Conservation (phyloP, 1,140 invertebrate species). For the Drosophila prosaltans region DNA sequence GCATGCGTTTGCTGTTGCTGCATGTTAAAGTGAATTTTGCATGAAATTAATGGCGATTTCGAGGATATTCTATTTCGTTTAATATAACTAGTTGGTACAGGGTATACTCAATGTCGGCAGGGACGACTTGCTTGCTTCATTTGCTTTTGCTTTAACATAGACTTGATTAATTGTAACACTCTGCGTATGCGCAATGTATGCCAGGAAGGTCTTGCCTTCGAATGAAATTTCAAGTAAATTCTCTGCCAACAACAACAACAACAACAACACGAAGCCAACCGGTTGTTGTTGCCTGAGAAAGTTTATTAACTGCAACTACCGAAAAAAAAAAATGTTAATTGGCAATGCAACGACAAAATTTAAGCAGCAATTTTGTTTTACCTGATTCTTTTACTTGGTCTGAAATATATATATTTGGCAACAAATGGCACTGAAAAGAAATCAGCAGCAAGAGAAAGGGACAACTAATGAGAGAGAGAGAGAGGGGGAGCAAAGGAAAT, state of each 20-base stretch:
- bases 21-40: too few relatives aligned
- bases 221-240: constrained; percentile 62
- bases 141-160: not conserved
- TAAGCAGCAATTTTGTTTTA: constrained; percentile 36
- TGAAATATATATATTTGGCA: constrained; percentile 66
- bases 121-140: too few relatives aligned
- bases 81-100: too few relatives aligned
- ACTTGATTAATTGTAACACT: constrained; percentile 48
- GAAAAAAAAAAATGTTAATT: constrained; percentile 63
- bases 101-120: too few relatives aligned
- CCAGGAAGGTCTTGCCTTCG: constrained; percentile 57
- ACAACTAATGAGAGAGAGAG: not conserved
- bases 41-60: too few relatives aligned
- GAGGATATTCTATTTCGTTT: too few relatives aligned
- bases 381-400: constrained; percentile 61
- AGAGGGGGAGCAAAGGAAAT: not conserved
- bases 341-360: constrained; percentile 26
- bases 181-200: constrained; percentile 76
- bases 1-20: too few relatives aligned
- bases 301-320: constrained; percentile 55
- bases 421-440: constrained; percentile 51
- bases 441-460: constrained; percentile 6
- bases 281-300: constrained; percentile 64
- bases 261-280: constrained; percentile 10
- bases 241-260: constrained; percentile 11